A percentile compares a stretch with the other conserved stretches of the same genome.
These are phyloP conservation scores for Orchesella cincta DNA, from an alignment of 1,140 invertebrate genomes.

Conservation along the genomic window DNA sequence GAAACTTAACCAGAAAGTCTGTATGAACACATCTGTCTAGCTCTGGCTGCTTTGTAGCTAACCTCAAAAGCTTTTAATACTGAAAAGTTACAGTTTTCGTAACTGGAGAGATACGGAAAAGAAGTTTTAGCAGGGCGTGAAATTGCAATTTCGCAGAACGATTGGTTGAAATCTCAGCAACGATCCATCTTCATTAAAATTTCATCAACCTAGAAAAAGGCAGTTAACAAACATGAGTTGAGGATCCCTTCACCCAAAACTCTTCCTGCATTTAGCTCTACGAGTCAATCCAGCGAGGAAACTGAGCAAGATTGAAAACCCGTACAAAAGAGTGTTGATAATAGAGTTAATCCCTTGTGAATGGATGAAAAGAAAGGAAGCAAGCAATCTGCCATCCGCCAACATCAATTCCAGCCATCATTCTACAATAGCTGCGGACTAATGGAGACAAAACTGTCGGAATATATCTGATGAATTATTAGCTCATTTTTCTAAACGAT, in stretches of 20 bases:
- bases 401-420: not conserved
- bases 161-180: slow-evolving; percentile 43
- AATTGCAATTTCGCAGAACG: slow-evolving; percentile 51
- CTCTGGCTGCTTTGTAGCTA: too few species aligned
- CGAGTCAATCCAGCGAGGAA: not conserved
- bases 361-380: not conserved
- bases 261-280: not conserved
- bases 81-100: too few species aligned
- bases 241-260: not conserved
- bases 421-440: not conserved
- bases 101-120: too few species aligned
- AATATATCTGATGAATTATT: too few species aligned
- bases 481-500: too few species aligned
- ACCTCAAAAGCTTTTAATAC: too few species aligned
- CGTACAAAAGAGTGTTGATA: not conserved
- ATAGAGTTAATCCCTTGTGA: slow-evolving; percentile 5
- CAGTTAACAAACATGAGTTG: not conserved
- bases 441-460: too few species aligned
- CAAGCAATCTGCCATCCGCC: too few species aligned
- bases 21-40: too few species aligned
- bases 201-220: slow-evolving; percentile 38
- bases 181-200: slow-evolving; percentile 51
- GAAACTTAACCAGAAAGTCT: too few species aligned
- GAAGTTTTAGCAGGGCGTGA: slow-evolving; percentile 48
- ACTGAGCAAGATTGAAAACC: not conserved